Evolutionary conservation across 2,888 invertebrate genomes (phyloP).

Genomic region (Seira musarum): DNA sequence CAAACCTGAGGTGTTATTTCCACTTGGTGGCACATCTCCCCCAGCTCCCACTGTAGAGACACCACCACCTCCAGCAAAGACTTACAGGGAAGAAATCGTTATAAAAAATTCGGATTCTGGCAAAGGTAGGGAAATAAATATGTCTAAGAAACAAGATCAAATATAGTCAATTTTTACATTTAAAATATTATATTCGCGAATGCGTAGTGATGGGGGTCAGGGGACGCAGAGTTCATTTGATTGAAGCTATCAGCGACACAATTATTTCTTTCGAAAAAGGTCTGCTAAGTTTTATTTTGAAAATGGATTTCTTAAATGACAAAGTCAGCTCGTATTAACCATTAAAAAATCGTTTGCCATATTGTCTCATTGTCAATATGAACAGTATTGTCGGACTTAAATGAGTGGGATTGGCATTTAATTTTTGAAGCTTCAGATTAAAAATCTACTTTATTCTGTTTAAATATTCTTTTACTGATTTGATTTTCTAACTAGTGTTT

Average conservation of each 20-base stretch:
- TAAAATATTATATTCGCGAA: slow-evolving; percentile 16
- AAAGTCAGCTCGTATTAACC: too few species aligned
- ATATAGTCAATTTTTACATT: neutral
- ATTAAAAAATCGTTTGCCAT: too few species aligned
- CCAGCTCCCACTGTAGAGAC: slow-evolving; percentile 48
- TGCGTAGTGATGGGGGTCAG: slow-evolving; percentile 96
- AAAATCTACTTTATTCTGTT: too few species aligned
- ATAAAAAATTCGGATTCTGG: slow-evolving; percentile 96
- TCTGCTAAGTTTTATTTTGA: slow-evolving; percentile 74
- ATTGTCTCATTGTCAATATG: too few species aligned
- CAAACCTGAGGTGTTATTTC: slow-evolving; percentile 52
- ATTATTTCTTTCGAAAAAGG: slow-evolving; percentile 99
- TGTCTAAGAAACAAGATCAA: neutral
- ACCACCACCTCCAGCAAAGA: slow-evolving; percentile 55
- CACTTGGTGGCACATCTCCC: slow-evolving; percentile 38
- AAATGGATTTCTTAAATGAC: too few species aligned
- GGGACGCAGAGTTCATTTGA: slow-evolving; percentile 98
- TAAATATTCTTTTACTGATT: too few species aligned
- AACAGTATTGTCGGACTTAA: too few species aligned
- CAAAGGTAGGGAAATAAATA: slow-evolving; percentile 80
- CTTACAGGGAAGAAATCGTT: slow-evolving; percentile 93
- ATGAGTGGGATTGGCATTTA: too few species aligned
- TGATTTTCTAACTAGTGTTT: neutral
- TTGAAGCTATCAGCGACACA: slow-evolving; percentile 98
- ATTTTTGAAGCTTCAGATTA: too few species aligned